Evolutionary conservation across 2,888 invertebrate species (phyloP).

Genomic region (Ethmia dodecea): DNA sequence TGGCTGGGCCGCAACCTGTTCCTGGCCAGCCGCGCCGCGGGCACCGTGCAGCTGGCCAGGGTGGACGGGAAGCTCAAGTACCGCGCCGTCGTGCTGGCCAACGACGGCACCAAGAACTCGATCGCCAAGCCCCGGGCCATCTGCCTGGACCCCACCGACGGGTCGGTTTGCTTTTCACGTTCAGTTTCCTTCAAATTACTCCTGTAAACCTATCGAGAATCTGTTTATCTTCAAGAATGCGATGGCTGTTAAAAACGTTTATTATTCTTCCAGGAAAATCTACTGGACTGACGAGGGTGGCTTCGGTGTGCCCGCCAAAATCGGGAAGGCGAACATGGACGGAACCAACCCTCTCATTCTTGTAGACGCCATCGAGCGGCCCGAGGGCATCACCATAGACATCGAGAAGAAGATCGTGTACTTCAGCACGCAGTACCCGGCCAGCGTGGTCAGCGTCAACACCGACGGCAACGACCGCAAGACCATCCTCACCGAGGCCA

Average conservation of each 20-base stretch:
- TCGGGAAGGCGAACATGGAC: constrained; percentile 95
- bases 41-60: constrained; percentile 93
- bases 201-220: neutral
- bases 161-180: no score
- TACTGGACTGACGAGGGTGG: constrained; percentile 99
- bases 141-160: constrained; percentile 94
- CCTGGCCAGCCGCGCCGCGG: constrained; percentile 92
- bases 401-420: constrained; percentile 89
- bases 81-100: constrained; percentile 90
- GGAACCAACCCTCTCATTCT: constrained; percentile 88
- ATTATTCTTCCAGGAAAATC: constrained; percentile 79
- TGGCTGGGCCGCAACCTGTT: constrained; percentile 97
- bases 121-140: constrained; percentile 93
- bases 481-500: constrained; percentile 81
- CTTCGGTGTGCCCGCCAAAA: constrained; percentile 90
- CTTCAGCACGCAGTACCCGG: constrained; percentile 89
- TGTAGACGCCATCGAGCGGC: constrained; percentile 82
- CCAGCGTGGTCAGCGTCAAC: constrained; percentile 83
- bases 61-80: constrained; percentile 91
- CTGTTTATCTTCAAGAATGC: neutral
- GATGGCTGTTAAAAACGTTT: neutral
- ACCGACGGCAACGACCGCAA: constrained; percentile 84
- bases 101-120: constrained; percentile 90
- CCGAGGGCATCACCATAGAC: constrained; percentile 92
- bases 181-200: no score